Base-by-base conservation (phyloP, 2,888 invertebrate species). In the Brachypalpus laphriformis region DNA sequence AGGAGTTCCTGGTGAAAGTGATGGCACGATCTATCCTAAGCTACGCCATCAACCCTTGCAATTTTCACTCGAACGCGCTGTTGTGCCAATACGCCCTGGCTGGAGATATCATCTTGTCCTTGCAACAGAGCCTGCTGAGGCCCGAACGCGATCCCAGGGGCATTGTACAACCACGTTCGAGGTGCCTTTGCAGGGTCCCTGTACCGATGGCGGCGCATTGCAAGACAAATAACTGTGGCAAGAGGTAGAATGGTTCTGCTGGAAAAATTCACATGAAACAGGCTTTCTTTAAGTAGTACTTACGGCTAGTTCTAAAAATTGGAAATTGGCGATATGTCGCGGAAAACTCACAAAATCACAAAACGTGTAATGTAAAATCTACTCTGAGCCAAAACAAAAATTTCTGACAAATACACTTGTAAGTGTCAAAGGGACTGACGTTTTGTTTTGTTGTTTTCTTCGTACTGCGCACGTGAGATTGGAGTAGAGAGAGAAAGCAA, bases 11-110 rank as follows among this genome's bases (percentile, higher is more conserved):
- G 0, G 87, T 89, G n/a, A 88, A 89, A 25, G 88, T 90, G 74
- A 89, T 91, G 63, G 86, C 90, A 2, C 78, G 88, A 31, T 90
- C 91, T 3, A 91, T 91, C 34, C 88, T 91, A 1, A 89, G 90
- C 42, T 90, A 89, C 68, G 89, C 90, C 0, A 76, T 89, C 0
- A 92, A 92, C 66, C 87, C 88, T 0, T 88, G 89, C 1, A 90
- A 92, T 87, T 91, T 89, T 11, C 87, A 90, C 31, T 87, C 91
- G 0, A 89, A 89, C 22, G 31, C 90, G 0, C 88, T 88, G 54
- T 72, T 91, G 14, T 89, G 91, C 6, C 88, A 89, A 3, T 89
- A 89, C 65, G 89, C 89, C 3, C 57, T 92, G 34, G 87, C 92
- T 28, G 89, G 89, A 22, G 89, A 92, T 87, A 88, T 91, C n/a